Evolutionary conservation across 2,888 invertebrate genomes (phyloP).

Genomic region (Coenonympha arcania): DNA sequence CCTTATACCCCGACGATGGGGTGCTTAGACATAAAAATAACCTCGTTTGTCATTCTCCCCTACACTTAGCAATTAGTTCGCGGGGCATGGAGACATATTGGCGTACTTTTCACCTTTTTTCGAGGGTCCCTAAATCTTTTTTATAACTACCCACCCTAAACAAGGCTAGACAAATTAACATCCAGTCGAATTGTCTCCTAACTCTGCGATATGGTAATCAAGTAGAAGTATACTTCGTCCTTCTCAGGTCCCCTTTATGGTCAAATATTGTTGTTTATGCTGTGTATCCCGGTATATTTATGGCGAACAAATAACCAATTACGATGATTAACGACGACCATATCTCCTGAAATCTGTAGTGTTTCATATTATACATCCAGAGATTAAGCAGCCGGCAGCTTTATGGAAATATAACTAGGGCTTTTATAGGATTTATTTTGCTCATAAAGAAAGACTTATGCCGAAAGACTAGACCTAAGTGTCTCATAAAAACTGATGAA

Average conservation of each 20-base stretch:
- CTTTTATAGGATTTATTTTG: background rate
- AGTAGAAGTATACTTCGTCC: conserved; percentile 23
- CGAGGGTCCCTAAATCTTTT: conserved; percentile 29
- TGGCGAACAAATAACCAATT: conserved; percentile 22
- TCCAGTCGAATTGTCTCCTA: conserved; percentile 23
- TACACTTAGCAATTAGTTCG: conserved; percentile 28
- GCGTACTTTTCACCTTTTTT: conserved; percentile 30
- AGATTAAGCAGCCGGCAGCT: background rate
- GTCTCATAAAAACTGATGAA: conserved; percentile 9
- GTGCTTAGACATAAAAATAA: conserved; percentile 30
- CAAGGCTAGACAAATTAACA: conserved; percentile 32
- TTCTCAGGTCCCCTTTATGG: conserved; percentile 30
- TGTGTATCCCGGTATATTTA: conserved; percentile 6
- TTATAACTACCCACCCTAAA: conserved; percentile 29
- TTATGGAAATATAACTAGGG: conserved; percentile 12
- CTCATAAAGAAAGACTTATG: conserved; percentile 6
- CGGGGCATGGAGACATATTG: conserved; percentile 29
- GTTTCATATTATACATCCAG: background rate
- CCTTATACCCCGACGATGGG: conserved; percentile 10
- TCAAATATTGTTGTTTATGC: conserved; percentile 24
- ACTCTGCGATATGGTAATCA: conserved; percentile 20
- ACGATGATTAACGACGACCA: conserved; percentile 17
- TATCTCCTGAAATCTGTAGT: conserved; percentile 11
- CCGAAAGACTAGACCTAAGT: background rate
- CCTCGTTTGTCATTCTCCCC: conserved; percentile 29